Percentiles rank a stretch among this genome's conserved stretches.
Conservation (phyloP, 2,888 invertebrate species). For the Andrena dorsata region DNA sequence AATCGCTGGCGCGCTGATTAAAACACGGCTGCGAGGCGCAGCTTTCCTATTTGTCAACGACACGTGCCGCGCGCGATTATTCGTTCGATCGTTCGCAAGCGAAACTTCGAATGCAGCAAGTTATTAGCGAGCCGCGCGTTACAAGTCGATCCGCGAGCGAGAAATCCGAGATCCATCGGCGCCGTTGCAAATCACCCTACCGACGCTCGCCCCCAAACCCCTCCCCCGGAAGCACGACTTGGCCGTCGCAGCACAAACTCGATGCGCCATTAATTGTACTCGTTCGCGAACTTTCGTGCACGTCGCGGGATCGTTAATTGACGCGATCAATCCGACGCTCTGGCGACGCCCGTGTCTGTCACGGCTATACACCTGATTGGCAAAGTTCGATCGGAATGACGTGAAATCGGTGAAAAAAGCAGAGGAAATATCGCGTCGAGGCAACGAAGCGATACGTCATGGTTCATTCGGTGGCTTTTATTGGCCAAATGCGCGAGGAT, state of each 20-base stretch:
- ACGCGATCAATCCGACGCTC: slow-evolving; percentile 64
- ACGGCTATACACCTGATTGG: slow-evolving; percentile 41
- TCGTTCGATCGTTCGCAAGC: slow-evolving; percentile 24
- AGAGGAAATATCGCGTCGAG: too few relatives aligned
- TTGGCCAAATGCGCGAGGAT: neutral
- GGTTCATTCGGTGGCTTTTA: neutral
- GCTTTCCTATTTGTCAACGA: slow-evolving; percentile 68
- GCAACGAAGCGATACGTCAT: neutral
- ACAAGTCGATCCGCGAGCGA: slow-evolving; percentile 7
- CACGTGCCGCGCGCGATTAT: slow-evolving; percentile 58
- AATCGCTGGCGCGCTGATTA: slow-evolving; percentile 68
- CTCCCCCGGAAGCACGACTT: neutral
- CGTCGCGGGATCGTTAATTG: slow-evolving; percentile 62
- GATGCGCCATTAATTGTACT: slow-evolving; percentile 70
- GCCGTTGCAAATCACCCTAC: slow-evolving; percentile 47
- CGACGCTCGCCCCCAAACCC: neutral
- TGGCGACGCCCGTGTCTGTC: slow-evolving; percentile 31
- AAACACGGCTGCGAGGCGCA: slow-evolving; percentile 50
- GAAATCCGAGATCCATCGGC: slow-evolving; percentile 44
- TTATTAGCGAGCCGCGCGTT: slow-evolving; percentile 39
- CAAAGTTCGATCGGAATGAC: slow-evolving; percentile 29
- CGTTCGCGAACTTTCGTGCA: slow-evolving; percentile 66
- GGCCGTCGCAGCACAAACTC: slow-evolving; percentile 33
- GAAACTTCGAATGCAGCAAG: slow-evolving; percentile 20
- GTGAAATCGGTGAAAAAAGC: neutral